A percentile compares a stretch with the other conserved stretches of the same genome.
phyloP scores from a whole-genome alignment of 1,140 invertebrate species.

The Drosophila simulans region DNA sequence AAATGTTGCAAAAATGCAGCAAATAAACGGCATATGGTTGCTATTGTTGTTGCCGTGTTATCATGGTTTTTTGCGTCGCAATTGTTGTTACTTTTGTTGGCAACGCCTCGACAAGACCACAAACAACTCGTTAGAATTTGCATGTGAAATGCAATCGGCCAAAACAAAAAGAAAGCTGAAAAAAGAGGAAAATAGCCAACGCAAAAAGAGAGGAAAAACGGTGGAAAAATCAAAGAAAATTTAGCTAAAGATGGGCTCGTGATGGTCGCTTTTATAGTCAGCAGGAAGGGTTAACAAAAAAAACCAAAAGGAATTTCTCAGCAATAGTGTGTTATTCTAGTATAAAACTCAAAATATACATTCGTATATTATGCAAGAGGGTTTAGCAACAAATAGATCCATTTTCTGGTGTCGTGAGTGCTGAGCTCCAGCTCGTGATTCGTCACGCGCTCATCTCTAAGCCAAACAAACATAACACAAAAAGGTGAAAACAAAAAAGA shows the following conservation, averaged over 20 bases:
- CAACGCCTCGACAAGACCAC: constrained; percentile 65
- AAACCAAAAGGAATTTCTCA: too few species aligned
- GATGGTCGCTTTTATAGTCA: too few species aligned
- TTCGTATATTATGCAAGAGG: too few species aligned
- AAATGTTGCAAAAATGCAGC: constrained; percentile 63
- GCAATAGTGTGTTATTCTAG: too few species aligned
- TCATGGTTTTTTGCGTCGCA: constrained; percentile 21
- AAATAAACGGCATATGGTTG: constrained; percentile 74
- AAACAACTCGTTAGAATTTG: constrained; percentile 80
- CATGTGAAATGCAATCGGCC: constrained; percentile 73
- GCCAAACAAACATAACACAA: not conserved
- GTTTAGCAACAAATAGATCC: not conserved
- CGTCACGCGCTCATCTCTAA: not conserved
- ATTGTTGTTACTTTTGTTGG: constrained; percentile 49
- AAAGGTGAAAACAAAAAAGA: constrained; percentile 5
- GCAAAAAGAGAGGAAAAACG: constrained; percentile 3
- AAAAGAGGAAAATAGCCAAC: constrained; percentile 12
- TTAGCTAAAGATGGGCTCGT: not conserved
- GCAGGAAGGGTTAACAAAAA: too few species aligned
- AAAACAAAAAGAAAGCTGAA: constrained; percentile 28
- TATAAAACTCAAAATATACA: too few species aligned
- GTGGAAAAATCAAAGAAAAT: constrained; percentile 8
- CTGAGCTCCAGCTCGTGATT: too few species aligned
- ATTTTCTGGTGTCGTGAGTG: too few species aligned
- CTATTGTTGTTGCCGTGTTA: constrained; percentile 40